These are phyloP conservation scores for Monopterus albus DNA, from an alignment of 2,113 vertebrate genomes.

Conservation along the genomic window DNA sequence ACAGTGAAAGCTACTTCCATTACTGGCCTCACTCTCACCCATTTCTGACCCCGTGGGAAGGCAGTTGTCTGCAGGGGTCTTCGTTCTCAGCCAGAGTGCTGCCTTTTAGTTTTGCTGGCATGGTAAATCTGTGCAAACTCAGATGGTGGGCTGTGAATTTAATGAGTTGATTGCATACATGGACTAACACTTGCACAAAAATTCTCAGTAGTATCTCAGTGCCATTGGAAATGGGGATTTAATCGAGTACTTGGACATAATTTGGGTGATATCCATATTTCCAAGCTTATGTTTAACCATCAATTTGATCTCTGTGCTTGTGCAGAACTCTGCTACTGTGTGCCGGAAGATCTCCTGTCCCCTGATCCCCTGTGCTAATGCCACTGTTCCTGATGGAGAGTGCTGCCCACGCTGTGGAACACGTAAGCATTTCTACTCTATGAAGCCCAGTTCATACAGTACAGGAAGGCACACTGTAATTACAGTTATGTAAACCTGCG, in stretches of 20 bases:
- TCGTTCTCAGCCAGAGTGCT: constrained; percentile 23
- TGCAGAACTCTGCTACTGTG: constrained; percentile 93
- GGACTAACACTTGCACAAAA: constrained; percentile 2
- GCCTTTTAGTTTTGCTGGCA: constrained; percentile 21
- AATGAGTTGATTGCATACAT: constrained; percentile 49
- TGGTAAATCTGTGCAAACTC: constrained; percentile 3
- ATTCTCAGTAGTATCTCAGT: constrained; percentile 1
- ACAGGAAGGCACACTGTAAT: constrained; percentile 12
- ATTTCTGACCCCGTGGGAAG: constrained; percentile 57
- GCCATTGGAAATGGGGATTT: background rate
- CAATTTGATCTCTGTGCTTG: constrained; percentile 32
- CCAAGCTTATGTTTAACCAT: background rate
- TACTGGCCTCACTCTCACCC: constrained; percentile 50
- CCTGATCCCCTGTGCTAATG: constrained; percentile 93
- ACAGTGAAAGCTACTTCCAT: constrained; percentile 38
- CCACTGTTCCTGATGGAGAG: constrained; percentile 95
- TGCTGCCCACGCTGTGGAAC: constrained; percentile 96
- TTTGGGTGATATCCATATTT: constrained; percentile 7
- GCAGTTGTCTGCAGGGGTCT: constrained; percentile 52
- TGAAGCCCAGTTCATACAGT: background rate
- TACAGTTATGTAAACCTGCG: constrained; percentile 18
- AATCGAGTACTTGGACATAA: background rate
- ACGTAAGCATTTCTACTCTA: constrained; percentile 84
- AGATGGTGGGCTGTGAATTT: constrained; percentile 20
- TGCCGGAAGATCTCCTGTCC: constrained; percentile 97